phyloP scores from a whole-genome alignment of 2,888 invertebrate genomes.

The Nephrotoma appendiculata region DNA sequence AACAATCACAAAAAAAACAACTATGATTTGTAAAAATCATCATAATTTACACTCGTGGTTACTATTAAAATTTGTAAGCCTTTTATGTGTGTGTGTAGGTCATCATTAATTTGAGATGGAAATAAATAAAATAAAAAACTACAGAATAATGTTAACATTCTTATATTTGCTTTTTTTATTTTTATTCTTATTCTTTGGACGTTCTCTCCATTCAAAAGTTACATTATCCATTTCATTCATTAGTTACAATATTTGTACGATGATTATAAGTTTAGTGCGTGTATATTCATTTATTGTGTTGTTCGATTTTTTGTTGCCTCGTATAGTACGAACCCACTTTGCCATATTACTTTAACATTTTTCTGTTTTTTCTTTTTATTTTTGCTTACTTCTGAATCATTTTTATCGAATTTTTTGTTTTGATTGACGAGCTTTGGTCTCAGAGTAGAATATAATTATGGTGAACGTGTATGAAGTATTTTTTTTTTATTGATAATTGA shows the following conservation, averaged over 20 bases:
- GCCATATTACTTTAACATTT: background rate
- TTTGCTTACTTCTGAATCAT: background rate
- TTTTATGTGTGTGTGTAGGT: background rate
- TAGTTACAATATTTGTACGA: slow-evolving; percentile 4
- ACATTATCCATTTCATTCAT: slow-evolving; percentile 4
- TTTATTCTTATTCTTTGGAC: background rate
- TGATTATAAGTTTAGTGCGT: slow-evolving; percentile 4
- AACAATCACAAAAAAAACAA: background rate
- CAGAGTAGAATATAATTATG: background rate
- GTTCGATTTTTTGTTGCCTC: background rate
- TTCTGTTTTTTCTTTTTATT: background rate
- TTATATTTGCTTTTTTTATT: background rate
- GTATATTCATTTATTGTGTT: slow-evolving; percentile 1
- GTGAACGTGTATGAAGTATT: background rate
- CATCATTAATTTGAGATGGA: background rate
- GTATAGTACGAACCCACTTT: background rate
- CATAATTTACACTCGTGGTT: slow-evolving; percentile 2
- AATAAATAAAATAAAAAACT: background rate
- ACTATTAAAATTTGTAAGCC: slow-evolving; percentile 1
- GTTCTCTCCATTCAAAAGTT: background rate
- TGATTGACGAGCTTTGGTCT: background rate
- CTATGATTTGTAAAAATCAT: background rate
- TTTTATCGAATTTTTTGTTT: background rate
- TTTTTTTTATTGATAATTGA: background rate
- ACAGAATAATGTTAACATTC: background rate